Conservation (phyloP, 53 echinoderm and acorn worm species). For the Crossaster papposus region DNA sequence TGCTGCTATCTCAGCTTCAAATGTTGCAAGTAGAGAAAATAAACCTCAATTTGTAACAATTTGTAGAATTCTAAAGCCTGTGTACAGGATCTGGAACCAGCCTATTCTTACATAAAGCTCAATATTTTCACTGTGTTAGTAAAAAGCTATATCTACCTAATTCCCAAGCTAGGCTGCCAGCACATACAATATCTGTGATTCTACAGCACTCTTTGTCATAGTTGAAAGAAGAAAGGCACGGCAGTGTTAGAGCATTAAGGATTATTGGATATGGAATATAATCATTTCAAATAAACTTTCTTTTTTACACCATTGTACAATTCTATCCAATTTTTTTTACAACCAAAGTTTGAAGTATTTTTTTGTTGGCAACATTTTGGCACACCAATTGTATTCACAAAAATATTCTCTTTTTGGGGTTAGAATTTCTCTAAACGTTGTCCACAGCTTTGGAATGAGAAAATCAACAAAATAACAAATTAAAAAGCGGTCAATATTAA, state of each 20-base stretch:
- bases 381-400: background rate
- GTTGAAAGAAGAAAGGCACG: conserved; percentile 47
- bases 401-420: background rate
- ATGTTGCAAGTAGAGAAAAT: background rate
- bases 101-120: no score
- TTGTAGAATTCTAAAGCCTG: no score
- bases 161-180: conserved; percentile 6
- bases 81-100: no score
- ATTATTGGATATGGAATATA: conserved; percentile 22
- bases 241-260: conserved; percentile 43
- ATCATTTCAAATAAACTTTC: conserved; percentile 6
- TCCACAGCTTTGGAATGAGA: conserved; percentile 51
- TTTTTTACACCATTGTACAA: conserved; percentile 53
- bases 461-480: conserved; percentile 11
- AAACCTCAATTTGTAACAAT: no score
- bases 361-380: background rate
- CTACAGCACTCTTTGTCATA: conserved; percentile 32
- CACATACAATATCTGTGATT: background rate
- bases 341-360: background rate
- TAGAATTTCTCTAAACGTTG: background rate
- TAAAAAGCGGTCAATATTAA: background rate
- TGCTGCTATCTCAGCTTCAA: background rate
- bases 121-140: background rate
- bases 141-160: background rate
- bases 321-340: background rate